Percentiles rank a stretch among this genome's conserved stretches.
Conservation (phyloP, 2,888 invertebrate genomes). For the Spodoptera littoralis region DNA sequence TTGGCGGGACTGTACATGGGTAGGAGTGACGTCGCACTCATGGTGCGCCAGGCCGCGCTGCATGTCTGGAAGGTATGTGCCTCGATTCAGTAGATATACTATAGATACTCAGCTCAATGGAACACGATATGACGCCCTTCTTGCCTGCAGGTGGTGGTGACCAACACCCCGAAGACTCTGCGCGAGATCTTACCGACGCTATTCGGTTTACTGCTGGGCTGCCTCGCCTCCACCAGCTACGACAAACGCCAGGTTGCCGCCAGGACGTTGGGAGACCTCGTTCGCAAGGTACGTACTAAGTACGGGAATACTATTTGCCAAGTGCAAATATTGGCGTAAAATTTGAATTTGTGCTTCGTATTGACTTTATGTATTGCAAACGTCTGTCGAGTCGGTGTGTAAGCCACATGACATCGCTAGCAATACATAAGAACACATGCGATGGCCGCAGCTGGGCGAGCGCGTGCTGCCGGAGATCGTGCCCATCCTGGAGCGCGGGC, state of each 20-base stretch:
- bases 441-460: constrained; percentile 92
- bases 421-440: not conserved
- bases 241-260: constrained; percentile 99
- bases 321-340: too few species aligned
- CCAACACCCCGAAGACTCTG: constrained; percentile 98
- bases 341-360: too few species aligned
- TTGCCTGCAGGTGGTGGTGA: constrained; percentile 93
- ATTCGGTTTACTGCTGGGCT: constrained; percentile 96
- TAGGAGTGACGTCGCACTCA: constrained; percentile 97
- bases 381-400: too few species aligned
- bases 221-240: constrained; percentile 98
- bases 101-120: too few species aligned
- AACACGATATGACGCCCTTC: too few species aligned
- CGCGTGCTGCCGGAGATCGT: constrained; percentile 99
- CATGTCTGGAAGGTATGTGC: constrained; percentile 97
- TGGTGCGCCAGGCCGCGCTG: constrained; percentile 98
- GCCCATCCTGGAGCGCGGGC: constrained; percentile 97
- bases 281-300: constrained; percentile 91
- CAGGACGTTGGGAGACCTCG: constrained; percentile 98
- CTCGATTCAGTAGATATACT: too few species aligned
- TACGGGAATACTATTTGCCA: not conserved
- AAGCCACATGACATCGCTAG: too few species aligned
- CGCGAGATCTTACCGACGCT: constrained; percentile 98
- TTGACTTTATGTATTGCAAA: too few species aligned
- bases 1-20: constrained; percentile 99